phyloP scores from a whole-genome alignment of 2,888 invertebrate genomes.

The Ichneumon xanthorius region DNA sequence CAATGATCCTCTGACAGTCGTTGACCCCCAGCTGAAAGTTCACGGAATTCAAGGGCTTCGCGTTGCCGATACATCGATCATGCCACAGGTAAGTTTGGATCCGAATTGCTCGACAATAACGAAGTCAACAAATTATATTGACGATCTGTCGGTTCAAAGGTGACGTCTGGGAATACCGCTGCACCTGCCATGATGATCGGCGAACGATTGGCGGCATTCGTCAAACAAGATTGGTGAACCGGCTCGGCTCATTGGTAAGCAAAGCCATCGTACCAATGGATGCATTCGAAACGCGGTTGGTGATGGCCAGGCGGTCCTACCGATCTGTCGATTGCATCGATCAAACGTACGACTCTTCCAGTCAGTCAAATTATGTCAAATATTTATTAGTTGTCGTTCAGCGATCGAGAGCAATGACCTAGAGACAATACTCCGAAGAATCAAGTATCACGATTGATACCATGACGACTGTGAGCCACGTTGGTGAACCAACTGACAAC shows the following conservation, averaged over 20 bases:
- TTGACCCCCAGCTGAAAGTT: constrained; percentile 89
- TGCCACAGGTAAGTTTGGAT: constrained; percentile 86
- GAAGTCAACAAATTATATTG: not conserved
- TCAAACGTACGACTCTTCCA: constrained; percentile 36
- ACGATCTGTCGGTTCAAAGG: constrained; percentile 69
- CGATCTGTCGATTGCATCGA: constrained; percentile 24
- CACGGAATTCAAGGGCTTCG: constrained; percentile 87
- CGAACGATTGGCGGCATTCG: constrained; percentile 86
- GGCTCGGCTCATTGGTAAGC: constrained; percentile 81
- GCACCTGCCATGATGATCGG: constrained; percentile 88
- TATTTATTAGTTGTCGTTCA: constrained; percentile 25
- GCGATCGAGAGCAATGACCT: constrained; percentile 61
- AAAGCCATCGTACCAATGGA: constrained; percentile 52
- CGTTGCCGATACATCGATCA: constrained; percentile 88
- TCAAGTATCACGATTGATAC: constrained; percentile 79
- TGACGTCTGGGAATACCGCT: constrained; percentile 86
- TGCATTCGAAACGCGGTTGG: constrained; percentile 59
- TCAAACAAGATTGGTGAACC: constrained; percentile 85
- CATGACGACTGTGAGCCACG: constrained; percentile 72
- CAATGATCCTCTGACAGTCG: constrained; percentile 90
- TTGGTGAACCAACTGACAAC: not conserved
- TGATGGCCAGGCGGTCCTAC: constrained; percentile 39
- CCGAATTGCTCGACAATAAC: not conserved
- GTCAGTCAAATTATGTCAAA: constrained; percentile 50
- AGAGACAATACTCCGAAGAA: constrained; percentile 79